phyloP scores from a whole-genome alignment of 2,113 vertebrate species.

The Otis tarda region DNA sequence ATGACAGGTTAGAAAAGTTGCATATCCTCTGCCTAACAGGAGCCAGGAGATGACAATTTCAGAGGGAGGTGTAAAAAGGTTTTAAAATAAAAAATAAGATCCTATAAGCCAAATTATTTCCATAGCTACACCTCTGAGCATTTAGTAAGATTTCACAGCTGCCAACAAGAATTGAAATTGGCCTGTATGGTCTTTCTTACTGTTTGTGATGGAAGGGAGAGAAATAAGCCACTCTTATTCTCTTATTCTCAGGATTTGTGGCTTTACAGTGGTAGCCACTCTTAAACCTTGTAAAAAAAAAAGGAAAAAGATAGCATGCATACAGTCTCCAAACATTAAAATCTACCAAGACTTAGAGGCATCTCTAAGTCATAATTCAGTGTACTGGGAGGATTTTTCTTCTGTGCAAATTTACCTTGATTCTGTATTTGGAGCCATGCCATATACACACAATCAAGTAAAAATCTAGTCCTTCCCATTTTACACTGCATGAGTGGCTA shows the following conservation, averaged over 20 bases:
- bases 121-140: slow-evolving; percentile 37
- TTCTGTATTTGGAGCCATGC: neutral
- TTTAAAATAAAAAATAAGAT: slow-evolving; percentile 37
- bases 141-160: slow-evolving; percentile 14
- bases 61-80: slow-evolving; percentile 14
- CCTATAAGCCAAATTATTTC: slow-evolving; percentile 27
- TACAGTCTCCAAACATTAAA: neutral
- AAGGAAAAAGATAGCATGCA: neutral
- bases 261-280: neutral
- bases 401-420: neutral
- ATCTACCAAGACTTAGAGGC: neutral
- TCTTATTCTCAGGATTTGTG: neutral
- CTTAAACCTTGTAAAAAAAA: neutral
- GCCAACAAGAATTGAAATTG: slow-evolving; percentile 26
- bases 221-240: neutral
- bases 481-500: neutral
- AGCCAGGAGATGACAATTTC: neutral
- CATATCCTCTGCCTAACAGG: neutral
- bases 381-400: neutral
- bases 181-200: neutral
- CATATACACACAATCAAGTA: neutral
- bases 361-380: neutral
- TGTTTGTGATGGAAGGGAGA: neutral
- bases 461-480: neutral
- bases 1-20: slow-evolving; percentile 5